phyloP scores from a whole-genome alignment of 2,888 invertebrate genomes.

The Flexamia atlantica region DNA sequence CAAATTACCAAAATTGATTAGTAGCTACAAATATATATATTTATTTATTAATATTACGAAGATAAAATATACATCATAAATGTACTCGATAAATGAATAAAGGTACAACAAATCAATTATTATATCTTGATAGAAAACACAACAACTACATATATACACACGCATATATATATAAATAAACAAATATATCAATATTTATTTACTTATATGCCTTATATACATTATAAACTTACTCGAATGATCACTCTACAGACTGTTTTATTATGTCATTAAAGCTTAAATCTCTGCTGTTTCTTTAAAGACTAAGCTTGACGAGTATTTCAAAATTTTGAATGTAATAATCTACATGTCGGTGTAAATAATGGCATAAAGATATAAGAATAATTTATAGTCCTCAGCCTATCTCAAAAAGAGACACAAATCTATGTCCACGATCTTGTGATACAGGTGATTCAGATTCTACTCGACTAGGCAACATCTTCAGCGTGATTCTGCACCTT shows the following conservation, averaged over 20 bases:
- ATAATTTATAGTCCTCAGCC: not conserved
- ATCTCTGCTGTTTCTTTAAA: not conserved
- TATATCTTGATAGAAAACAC: constrained; percentile 43
- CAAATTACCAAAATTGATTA: not conserved
- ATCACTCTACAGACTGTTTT: constrained; percentile 13
- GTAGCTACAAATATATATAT: constrained; percentile 17
- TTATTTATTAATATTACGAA: not conserved
- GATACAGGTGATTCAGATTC: not conserved
- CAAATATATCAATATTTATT: constrained; percentile 17
- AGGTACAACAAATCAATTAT: constrained; percentile 30
- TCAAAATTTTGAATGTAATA: not conserved
- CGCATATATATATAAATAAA: constrained; percentile 14
- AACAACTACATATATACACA: constrained; percentile 42
- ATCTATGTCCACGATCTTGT: not conserved
- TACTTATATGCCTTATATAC: constrained; percentile 2
- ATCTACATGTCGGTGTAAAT: not conserved
- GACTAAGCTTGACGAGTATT: not conserved
- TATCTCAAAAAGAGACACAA: not conserved
- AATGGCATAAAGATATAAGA: constrained; percentile 27
- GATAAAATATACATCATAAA: constrained; percentile 40
- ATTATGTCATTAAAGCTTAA: not conserved
- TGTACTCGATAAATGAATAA: constrained; percentile 23
- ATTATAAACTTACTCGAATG: constrained; percentile 23
- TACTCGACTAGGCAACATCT: not conserved
- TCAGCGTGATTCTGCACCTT: not conserved